These are phyloP conservation scores for Mylabris phalerata DNA, from an alignment of 1,140 invertebrate species.

Conservation along the genomic window DNA sequence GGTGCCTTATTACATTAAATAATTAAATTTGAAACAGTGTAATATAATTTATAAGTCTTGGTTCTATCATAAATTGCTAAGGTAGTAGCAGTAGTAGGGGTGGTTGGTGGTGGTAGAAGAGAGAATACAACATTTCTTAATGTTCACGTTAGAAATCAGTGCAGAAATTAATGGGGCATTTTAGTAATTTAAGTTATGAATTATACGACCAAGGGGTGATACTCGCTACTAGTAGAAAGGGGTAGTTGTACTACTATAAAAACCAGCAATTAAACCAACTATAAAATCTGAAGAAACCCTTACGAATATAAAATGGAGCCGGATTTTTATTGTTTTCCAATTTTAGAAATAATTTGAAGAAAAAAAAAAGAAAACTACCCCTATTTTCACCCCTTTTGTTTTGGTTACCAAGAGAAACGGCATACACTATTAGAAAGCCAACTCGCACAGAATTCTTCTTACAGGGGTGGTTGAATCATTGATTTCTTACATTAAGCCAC, in stretches of 20 bases:
- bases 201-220: conserved; percentile 19
- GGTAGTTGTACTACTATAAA: no score
- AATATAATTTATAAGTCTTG: conserved; percentile 12
- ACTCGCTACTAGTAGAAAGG: no score
- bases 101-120: no score
- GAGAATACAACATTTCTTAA: not conserved
- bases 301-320: no score
- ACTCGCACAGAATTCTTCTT: conserved; percentile 21
- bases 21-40: conserved; percentile 11
- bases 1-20: not conserved
- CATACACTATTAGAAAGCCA: conserved; percentile 17
- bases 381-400: not conserved
- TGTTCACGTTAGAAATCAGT: conserved; percentile 31
- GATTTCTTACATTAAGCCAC: conserved; percentile 35
- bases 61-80: conserved; percentile 8
- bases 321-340: no score
- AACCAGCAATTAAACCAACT: no score
- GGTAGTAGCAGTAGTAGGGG: not conserved
- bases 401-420: conserved; percentile 9
- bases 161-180: conserved; percentile 32
- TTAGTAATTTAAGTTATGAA: conserved; percentile 29
- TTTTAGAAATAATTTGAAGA: no score
- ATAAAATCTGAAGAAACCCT: no score
- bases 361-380: no score
- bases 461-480: conserved; percentile 27